A percentile compares a stretch with the other conserved stretches of the same genome.
Conservation (phyloP, 2,888 invertebrate species). For the Drosophila buzzatii region DNA sequence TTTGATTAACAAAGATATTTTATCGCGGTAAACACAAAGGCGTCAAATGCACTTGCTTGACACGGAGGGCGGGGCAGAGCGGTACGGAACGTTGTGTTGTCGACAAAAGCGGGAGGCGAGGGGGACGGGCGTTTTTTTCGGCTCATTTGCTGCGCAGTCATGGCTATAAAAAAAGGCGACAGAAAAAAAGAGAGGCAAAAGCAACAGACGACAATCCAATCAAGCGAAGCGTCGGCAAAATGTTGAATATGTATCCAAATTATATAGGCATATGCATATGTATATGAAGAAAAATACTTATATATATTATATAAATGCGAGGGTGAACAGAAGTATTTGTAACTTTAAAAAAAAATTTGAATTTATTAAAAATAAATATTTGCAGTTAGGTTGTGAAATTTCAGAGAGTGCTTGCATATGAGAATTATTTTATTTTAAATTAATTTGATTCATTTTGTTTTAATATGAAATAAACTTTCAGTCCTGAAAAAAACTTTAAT, state of each 20-base stretch:
- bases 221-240: conserved; percentile 45
- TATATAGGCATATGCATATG: neutral
- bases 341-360: too few species aligned
- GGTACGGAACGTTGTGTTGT: neutral
- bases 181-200: conserved; percentile 35
- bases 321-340: neutral
- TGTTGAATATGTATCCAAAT: conserved; percentile 1
- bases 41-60: conserved; percentile 70
- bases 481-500: too few species aligned
- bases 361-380: too few species aligned
- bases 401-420: too few species aligned
- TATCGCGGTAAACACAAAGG: conserved; percentile 72
- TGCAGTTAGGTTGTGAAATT: too few species aligned
- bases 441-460: too few species aligned
- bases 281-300: neutral
- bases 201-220: conserved; percentile 47
- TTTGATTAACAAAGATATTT: conserved; percentile 76
- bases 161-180: conserved; percentile 67
- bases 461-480: too few species aligned
- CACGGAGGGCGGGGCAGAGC: neutral
- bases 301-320: neutral
- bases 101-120: neutral
- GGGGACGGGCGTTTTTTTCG: neutral
- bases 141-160: conserved; percentile 41
- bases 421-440: too few species aligned